phyloP scores from a whole-genome alignment of 2,888 invertebrate species.

The Sinhomidia bicolor region DNA sequence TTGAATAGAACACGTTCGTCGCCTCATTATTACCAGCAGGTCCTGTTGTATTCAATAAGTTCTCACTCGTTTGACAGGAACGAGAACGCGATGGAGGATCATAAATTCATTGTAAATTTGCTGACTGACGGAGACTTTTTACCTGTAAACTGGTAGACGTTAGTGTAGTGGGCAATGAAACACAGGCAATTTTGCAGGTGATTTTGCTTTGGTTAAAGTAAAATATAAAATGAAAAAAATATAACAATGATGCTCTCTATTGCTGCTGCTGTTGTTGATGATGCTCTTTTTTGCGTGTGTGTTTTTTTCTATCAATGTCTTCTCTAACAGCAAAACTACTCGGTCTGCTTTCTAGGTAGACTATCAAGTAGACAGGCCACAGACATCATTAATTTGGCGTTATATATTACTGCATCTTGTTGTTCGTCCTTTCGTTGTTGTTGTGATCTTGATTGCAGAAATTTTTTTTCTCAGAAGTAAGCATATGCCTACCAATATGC shows the following conservation, averaged over 20 bases:
- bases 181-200: background rate
- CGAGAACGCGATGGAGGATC: conserved; percentile 42
- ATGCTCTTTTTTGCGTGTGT: background rate
- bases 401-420: conserved; percentile 18
- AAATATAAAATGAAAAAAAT: background rate
- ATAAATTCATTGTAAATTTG: conserved; percentile 54
- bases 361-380: conserved; percentile 21
- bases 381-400: conserved; percentile 33
- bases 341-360: conserved; percentile 3
- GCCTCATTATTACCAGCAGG: background rate
- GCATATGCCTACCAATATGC: too few relatives aligned
- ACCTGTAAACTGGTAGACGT: conserved; percentile 8
- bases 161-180: background rate
- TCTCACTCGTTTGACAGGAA: conserved; percentile 60
- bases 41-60: conserved; percentile 43
- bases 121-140: conserved; percentile 46
- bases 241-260: background rate
- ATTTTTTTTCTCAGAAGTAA: background rate
- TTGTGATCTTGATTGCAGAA: background rate
- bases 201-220: background rate
- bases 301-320: background rate
- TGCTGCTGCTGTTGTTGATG: background rate
- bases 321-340: background rate
- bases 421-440: too few relatives aligned
- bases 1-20: background rate